A percentile compares a stretch with the other conserved stretches of the same genome.
Evolutionary conservation across 2,888 invertebrate species (phyloP).

Genomic region (Smittia sp.): DNA sequence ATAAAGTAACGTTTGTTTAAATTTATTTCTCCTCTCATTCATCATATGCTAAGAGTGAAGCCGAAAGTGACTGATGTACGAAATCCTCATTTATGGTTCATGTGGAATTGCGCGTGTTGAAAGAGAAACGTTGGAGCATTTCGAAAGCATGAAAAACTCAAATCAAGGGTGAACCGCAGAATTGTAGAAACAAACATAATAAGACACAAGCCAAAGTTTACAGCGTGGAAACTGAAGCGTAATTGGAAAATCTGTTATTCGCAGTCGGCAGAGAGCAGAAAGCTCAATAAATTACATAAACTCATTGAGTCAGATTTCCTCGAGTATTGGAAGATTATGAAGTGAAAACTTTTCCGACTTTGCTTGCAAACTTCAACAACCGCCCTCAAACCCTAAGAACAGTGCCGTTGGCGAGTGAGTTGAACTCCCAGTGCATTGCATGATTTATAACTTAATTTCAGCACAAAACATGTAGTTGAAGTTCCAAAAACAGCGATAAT

Average conservation of each 20-base stretch:
- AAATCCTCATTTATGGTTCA: neutral
- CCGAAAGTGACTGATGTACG: too few relatives aligned
- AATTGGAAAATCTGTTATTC: neutral
- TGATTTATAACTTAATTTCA: constrained; percentile 12
- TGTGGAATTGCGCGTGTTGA: neutral
- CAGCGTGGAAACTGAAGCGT: neutral
- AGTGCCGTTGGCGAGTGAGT: too few relatives aligned
- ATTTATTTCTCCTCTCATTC: too few relatives aligned
- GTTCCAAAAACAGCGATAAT: neutral
- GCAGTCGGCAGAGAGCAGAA: neutral
- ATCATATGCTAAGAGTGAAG: too few relatives aligned
- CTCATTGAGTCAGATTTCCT: neutral
- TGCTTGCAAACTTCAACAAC: neutral
- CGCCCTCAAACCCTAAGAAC: neutral
- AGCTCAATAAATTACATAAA: neutral
- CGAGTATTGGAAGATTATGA: neutral
- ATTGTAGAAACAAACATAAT: neutral
- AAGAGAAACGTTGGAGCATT: neutral
- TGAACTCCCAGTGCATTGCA: neutral
- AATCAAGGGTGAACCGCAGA: neutral
- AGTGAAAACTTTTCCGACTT: neutral
- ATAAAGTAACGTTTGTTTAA: too few relatives aligned
- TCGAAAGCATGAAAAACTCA: neutral
- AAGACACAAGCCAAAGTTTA: neutral
- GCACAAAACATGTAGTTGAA: neutral